Evolutionary conservation across 2,888 invertebrate species (phyloP).

Genomic region (Lasioglossum vierecki): DNA sequence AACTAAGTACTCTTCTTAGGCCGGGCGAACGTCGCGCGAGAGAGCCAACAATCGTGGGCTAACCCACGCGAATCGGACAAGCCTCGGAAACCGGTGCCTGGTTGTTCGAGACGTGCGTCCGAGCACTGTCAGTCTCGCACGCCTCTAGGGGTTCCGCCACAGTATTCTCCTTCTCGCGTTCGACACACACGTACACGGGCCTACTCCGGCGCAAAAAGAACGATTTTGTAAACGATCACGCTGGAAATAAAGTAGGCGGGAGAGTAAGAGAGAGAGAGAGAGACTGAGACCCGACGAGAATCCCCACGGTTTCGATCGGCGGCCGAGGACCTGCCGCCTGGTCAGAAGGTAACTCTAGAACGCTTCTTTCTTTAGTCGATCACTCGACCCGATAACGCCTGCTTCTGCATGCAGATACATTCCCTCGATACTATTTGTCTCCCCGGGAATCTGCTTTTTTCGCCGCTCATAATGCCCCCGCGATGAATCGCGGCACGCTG

Average conservation of each 20-base stretch:
- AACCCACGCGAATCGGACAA: constrained; percentile 25
- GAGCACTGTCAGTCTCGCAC: neutral
- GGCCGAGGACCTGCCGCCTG: constrained; percentile 41
- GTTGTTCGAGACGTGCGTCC: constrained; percentile 7
- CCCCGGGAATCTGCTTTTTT: neutral
- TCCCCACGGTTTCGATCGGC: constrained; percentile 38
- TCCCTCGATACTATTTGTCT: neutral
- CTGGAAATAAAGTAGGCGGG: constrained; percentile 39
- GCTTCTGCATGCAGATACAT: constrained; percentile 30
- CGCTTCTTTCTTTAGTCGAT: constrained; percentile 46
- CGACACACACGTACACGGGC: constrained; percentile 28
- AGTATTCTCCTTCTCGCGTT: constrained; percentile 15
- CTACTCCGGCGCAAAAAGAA: constrained; percentile 9
- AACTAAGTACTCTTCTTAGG: constrained; percentile 74
- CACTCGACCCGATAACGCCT: constrained; percentile 35
- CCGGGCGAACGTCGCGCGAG: constrained; percentile 43
- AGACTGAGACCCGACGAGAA: constrained; percentile 34
- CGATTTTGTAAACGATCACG: constrained; percentile 31
- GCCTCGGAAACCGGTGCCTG: constrained; percentile 25
- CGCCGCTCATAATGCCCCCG: neutral
- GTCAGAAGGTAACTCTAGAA: constrained; percentile 61
- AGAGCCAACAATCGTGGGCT: constrained; percentile 38
- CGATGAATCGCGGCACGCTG: constrained; percentile 7
- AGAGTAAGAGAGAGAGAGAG: neutral
- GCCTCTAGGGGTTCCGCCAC: neutral